Evolutionary conservation across 1,140 invertebrate species (phyloP), one percentile per base, ranked within the genome.

Genomic region (Drosophila seguyi): DNA sequence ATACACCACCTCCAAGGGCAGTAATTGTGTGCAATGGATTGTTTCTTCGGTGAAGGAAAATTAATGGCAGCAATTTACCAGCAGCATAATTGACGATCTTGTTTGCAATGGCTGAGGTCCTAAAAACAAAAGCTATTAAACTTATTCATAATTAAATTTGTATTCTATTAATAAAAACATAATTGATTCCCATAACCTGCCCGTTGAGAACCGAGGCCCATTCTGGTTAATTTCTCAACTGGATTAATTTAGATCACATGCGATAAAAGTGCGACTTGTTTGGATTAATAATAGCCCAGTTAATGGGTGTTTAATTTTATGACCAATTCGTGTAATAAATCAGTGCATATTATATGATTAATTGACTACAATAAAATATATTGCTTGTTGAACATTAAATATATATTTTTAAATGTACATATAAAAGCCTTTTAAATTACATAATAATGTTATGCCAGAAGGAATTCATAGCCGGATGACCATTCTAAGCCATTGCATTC

Each of bases 1-100:
- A 45, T 14, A 53, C 16, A 36, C 42, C 52, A 39, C 52, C 52
- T 42, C 68, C 68, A 72, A 72, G 68, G 68, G 66, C 68, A 72
- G 53, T 58, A 72, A 72, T 72, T 72, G 68, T 58, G 66, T 58
- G 66, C 68, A 58, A 72, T 71, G 66, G 66, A 58, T 58, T 72
- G 52, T 50, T 71, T 71, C 62, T 66, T 47, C 22, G 20, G 62
- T 36, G 68, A 50, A 72, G 66, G 68, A 72, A 72, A 72, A 72
- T 72, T 71, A 58, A 72, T 58, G 66, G 36, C 18, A 48, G 66
- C 66, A 52, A 66, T 66, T 69, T 66, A 53, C 31, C 52, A 36
- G 38, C 22, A 36, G 61, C 38, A 69, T 69, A 67, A 66, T 53
- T 69, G 67, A 53, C 61, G 29, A 44, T 53, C 66, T 38, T 44